Conservation (phyloP, 1,140 invertebrate genomes). For the Drosophila varians region DNA sequence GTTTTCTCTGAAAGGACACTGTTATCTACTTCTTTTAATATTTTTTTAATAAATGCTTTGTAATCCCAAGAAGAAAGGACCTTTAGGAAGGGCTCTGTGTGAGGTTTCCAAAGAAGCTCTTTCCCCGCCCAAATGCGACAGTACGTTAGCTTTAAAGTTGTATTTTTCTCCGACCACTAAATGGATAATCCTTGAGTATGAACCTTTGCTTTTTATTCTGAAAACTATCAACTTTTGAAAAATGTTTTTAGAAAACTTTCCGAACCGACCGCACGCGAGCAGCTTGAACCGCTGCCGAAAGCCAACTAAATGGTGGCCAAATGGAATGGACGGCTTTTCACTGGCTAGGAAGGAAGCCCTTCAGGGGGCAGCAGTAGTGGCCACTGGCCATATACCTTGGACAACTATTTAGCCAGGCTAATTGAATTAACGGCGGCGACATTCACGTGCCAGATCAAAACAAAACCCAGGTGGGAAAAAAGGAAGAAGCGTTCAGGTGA, state of each 20-base stretch:
- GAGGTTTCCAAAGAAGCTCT: not conserved
- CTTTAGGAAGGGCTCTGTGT: not conserved
- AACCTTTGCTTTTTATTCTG: conserved; percentile 13
- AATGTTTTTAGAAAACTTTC: conserved; percentile 1
- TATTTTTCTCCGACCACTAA: not conserved
- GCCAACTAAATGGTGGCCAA: conserved; percentile 75
- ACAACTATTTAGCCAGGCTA: conserved; percentile 63
- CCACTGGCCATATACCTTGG: conserved; percentile 52
- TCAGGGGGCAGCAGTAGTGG: conserved; percentile 44
- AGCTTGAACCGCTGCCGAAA: conserved; percentile 73
- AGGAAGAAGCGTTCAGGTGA: not conserved
- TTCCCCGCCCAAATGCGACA: not conserved
- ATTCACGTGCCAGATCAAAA: conserved; percentile 59
- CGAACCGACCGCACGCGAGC: conserved; percentile 70
- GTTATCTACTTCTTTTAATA: too few species aligned
- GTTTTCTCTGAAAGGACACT: too few species aligned
- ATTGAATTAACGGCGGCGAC: conserved; percentile 67
- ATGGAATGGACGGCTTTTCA: conserved; percentile 57
- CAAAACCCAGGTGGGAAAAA: conserved; percentile 3
- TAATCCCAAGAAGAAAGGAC: not conserved
- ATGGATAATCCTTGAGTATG: conserved; percentile 28
- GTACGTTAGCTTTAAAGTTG: not conserved
- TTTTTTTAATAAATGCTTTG: not conserved
- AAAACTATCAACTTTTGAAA: not conserved
- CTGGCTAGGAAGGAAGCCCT: conserved; percentile 58